Percentiles rank a stretch among this genome's conserved stretches.
Evolutionary conservation across 2,113 vertebrate genomes (phyloP).

Genomic region (Chionomys nivalis): DNA sequence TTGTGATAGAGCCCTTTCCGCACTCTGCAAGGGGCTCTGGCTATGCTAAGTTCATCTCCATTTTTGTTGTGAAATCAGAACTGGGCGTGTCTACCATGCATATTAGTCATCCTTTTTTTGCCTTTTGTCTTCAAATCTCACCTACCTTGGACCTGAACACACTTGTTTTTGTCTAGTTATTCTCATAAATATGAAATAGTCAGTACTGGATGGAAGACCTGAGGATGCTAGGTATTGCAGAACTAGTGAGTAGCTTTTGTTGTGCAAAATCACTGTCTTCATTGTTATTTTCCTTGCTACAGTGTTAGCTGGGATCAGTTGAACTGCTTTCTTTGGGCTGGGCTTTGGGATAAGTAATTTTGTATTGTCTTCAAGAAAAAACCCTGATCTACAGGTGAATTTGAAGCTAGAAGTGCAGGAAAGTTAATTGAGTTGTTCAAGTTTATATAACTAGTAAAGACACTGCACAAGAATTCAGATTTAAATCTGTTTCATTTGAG

Average conservation of each 20-base stretch:
- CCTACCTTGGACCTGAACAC: not conserved
- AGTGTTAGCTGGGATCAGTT: not conserved
- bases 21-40: not conserved
- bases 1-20: not conserved
- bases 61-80: not conserved
- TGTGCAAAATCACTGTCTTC: not conserved
- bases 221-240: not conserved
- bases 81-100: not conserved
- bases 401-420: conserved; percentile 11
- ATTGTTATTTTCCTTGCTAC: accelerated
- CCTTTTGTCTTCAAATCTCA: not conserved
- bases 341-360: not conserved
- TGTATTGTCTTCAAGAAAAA: conserved; percentile 13
- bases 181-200: not conserved
- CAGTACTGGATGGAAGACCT: not conserved
- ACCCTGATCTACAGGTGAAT: not conserved
- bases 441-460: conserved; percentile 17
- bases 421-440: conserved; percentile 22
- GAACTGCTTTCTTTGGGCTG: not conserved
- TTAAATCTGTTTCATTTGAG: not conserved
- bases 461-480: not conserved
- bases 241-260: not conserved
- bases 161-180: not conserved
- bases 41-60: not conserved
- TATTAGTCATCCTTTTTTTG: not conserved